Base-by-base conservation (phyloP, 2,797 vertebrate genomes). In the Peromyscus nudipes region DNA sequence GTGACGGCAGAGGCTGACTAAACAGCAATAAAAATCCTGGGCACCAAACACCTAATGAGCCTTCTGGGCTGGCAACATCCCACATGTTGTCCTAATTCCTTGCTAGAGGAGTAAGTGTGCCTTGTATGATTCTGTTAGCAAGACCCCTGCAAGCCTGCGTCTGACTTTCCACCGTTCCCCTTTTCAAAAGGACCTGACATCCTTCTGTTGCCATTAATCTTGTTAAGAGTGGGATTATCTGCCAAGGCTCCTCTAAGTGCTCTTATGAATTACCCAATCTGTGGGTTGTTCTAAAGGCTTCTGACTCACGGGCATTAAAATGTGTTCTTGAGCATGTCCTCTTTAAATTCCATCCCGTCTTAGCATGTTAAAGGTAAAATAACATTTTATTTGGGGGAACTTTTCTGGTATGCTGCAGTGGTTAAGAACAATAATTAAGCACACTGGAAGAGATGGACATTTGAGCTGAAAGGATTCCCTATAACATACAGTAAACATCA, bases 311-410 rank as follows among this genome's bases (percentile, higher is more conserved):
- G 31, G 62, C 40, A 57, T 57, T 57, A 69, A 96, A 67, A 52
- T 43, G 57, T 57, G 85, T 82, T n/a, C 55, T 84, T 69, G 16
- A 57, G 9, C 52, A 91, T 21, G 75, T 82, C 29, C 11, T 46
- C 64, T 94, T 90, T 87, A 67, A 90, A 64, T 34, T 83, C 95
- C 76, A 96, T 81, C 79, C 23, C 7, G 73, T 97, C 31, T 65
- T 52, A 27, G 25, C 46, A 92, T 82, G 87, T 88, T 91, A 94
- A 94, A 94, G 27, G 83, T 16, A 83, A 97, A 92, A 69, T 37
- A 46, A 29, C 10, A 95, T 19, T 84, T 89, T 79, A 60, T 95
- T 89, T 82, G 21, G 62, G 23, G 31, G 76, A 65, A 80, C 29
- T 89, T 73, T 71, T 77, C 52, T 84, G 19, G 40, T 60, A 49